Evolutionary conservation across 2,797 vertebrate species (phyloP).

Genomic region (Dipus sagitta): DNA sequence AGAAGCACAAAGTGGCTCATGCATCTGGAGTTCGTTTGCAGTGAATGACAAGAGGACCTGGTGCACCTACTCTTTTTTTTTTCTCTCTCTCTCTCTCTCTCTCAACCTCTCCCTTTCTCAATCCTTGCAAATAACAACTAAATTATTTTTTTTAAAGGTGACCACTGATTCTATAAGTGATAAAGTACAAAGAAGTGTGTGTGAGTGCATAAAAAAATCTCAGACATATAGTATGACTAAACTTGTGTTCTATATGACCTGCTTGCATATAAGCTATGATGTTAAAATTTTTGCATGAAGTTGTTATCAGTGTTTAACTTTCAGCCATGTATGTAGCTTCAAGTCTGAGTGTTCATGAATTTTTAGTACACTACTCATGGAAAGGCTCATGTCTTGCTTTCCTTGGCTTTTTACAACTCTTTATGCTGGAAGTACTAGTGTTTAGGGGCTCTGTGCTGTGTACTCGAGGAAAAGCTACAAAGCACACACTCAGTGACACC

Average conservation of each 20-base stretch:
- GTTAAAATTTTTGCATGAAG: background rate
- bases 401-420: constrained; percentile 46
- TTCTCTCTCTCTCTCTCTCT: too few relatives aligned
- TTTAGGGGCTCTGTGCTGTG: background rate
- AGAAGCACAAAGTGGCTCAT: too few relatives aligned
- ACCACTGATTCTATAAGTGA: background rate
- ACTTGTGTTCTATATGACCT: background rate
- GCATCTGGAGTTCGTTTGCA: too few relatives aligned
- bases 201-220: background rate
- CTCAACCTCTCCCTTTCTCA: too few relatives aligned
- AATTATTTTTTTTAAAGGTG: too few relatives aligned
- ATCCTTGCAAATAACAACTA: too few relatives aligned
- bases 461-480: background rate
- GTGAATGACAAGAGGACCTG: too few relatives aligned
- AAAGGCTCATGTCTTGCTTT: background rate
- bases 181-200: background rate
- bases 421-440: background rate
- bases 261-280: background rate
- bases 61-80: too few relatives aligned
- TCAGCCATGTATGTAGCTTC: background rate
- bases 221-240: background rate
- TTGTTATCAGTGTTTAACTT: constrained; percentile 39
- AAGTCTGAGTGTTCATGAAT: background rate
- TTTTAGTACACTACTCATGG: constrained; percentile 22
- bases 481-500: background rate